Percentiles rank a stretch among this genome's conserved stretches.
phyloP scores from a whole-genome alignment of 2,797 vertebrate species.

The Apogon hyalosoma region DNA sequence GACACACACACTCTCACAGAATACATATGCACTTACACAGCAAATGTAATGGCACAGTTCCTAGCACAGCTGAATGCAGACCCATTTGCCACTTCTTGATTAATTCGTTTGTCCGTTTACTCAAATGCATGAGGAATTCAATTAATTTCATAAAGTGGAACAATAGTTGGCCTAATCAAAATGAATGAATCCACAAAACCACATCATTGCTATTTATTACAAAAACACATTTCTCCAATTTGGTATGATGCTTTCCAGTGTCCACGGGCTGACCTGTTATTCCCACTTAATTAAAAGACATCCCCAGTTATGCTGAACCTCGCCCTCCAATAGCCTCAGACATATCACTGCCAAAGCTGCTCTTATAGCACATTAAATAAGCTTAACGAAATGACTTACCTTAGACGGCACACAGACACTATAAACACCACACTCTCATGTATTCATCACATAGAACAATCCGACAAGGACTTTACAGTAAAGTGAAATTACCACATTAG shows the following conservation, averaged over 20 bases:
- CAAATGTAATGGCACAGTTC: constrained; percentile 28
- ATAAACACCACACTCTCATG: too few relatives aligned
- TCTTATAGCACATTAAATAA: constrained; percentile 38
- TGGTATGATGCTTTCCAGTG: constrained; percentile 56
- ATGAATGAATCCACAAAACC: constrained; percentile 80
- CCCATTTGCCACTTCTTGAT: constrained; percentile 73
- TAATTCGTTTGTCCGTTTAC: constrained; percentile 76
- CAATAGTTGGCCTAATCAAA: constrained; percentile 78
- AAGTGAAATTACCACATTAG: too few relatives aligned
- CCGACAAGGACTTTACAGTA: too few relatives aligned
- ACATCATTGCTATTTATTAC: constrained; percentile 78
- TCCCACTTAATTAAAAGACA: constrained; percentile 68
- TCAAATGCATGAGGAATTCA: constrained; percentile 74
- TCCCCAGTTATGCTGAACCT: constrained; percentile 43
- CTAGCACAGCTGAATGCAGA: constrained; percentile 59
- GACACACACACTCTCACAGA: constrained; percentile 13
- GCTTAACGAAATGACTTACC: background rate
- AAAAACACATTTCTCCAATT: constrained; percentile 73
- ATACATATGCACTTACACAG: constrained; percentile 13
- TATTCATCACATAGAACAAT: too few relatives aligned
- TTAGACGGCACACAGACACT: too few relatives aligned
- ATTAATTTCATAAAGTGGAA: constrained; percentile 81
- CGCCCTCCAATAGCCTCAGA: constrained; percentile 33
- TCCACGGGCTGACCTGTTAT: constrained; percentile 61
- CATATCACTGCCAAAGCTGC: constrained; percentile 26